Conservation (phyloP, 2,113 vertebrate genomes). For the Rhabdomys dilectus region DNA sequence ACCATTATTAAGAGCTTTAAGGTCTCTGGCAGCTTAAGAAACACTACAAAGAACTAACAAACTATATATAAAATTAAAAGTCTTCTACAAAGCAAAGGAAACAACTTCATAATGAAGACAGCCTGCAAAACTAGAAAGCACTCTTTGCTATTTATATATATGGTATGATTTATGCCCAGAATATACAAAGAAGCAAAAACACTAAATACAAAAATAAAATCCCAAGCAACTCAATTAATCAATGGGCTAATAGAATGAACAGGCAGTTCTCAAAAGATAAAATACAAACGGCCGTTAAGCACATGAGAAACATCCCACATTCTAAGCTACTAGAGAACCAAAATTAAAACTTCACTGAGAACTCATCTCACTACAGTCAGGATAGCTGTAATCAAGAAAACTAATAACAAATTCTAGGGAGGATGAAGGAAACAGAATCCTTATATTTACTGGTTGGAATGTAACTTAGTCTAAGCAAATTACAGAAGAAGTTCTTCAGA, state of each 20-base stretch:
- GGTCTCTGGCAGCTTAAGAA: neutral
- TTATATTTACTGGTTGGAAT: neutral
- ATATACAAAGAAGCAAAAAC: neutral
- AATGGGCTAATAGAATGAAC: neutral
- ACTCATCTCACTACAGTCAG: neutral
- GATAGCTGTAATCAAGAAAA: neutral
- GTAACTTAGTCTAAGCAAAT: neutral
- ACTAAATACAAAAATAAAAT: neutral
- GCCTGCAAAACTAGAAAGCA: too few relatives aligned
- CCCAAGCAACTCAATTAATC: neutral
- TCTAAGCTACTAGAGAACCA: neutral
- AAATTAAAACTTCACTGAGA: neutral
- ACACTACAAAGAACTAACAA: neutral
- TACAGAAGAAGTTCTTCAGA: neutral
- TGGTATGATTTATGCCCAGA: too few relatives aligned
- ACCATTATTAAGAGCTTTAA: constrained; percentile 7
- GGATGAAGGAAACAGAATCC: neutral
- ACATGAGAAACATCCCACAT: neutral
- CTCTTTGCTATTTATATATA: too few relatives aligned
- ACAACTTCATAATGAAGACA: neutral
- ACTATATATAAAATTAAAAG: neutral
- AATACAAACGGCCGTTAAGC: neutral
- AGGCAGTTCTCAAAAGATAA: neutral
- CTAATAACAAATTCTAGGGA: neutral
- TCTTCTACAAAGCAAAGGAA: neutral